A percentile compares a stretch with the other conserved stretches of the same genome.
These are phyloP conservation scores for Limulus polyphemus DNA, from an alignment of 2,888 invertebrate species.

Conservation along the genomic window DNA sequence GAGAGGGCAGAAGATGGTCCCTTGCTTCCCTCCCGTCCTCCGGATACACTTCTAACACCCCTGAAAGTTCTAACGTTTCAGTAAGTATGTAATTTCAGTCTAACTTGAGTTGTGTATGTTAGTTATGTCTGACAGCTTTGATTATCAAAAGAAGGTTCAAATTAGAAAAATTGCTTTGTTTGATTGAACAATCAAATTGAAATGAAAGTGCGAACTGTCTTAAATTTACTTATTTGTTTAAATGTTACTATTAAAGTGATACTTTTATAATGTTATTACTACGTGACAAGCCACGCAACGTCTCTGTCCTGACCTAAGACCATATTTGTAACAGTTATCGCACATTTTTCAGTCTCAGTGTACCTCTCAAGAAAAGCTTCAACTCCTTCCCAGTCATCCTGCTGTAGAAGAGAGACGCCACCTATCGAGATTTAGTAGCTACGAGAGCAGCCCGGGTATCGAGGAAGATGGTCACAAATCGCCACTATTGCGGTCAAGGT, in stretches of 20 bases:
- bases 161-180: no score
- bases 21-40: slow-evolving; percentile 97
- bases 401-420: slow-evolving; percentile 10
- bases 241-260: no score
- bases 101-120: no score
- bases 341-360: slow-evolving; percentile 74
- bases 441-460: slow-evolving; percentile 56
- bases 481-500: slow-evolving; percentile 76
- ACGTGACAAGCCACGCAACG: no score
- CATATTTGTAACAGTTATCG: no score
- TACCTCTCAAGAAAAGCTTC: slow-evolving; percentile 92
- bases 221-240: no score
- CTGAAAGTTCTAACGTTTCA: slow-evolving; percentile 93
- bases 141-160: no score
- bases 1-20: slow-evolving; percentile 93
- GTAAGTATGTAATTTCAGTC: slow-evolving; percentile 46
- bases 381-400: slow-evolving; percentile 36
- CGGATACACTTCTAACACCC: slow-evolving; percentile 91
- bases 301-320: no score
- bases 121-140: no score
- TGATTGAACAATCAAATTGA: no score
- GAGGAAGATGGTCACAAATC: slow-evolving; percentile 51
- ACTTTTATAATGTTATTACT: no score
- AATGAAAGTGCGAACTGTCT: no score
- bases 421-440: slow-evolving; percentile 54